Percentiles rank a stretch among this genome's conserved stretches.
Evolutionary conservation across 2,113 vertebrate genomes (phyloP).

Genomic region (Scopus umbretta): DNA sequence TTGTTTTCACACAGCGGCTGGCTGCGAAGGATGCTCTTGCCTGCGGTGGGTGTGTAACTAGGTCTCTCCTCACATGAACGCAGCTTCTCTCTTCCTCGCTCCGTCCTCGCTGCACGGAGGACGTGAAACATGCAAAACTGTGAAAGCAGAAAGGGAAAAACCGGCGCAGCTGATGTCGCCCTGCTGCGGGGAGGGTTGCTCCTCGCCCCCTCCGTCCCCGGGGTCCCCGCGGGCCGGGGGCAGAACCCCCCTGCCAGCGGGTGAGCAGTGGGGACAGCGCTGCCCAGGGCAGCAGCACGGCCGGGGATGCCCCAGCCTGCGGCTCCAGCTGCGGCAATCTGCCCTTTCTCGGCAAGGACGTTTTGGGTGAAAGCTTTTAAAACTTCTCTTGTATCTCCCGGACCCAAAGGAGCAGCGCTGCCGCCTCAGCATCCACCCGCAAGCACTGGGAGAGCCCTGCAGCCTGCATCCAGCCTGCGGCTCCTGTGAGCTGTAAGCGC

Average conservation of each 20-base stretch:
- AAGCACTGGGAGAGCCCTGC: not conserved
- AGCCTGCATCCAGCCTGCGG: not conserved
- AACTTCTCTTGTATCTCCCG: not conserved
- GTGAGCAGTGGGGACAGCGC: not conserved
- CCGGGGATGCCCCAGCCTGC: not conserved
- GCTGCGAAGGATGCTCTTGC: not conserved
- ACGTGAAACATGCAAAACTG: not conserved
- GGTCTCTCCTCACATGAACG: not conserved
- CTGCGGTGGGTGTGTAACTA: not conserved
- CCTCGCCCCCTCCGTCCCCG: not conserved
- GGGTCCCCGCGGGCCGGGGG: fast-evolving
- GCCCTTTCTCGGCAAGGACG: too few species aligned
- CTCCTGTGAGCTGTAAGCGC: fast-evolving
- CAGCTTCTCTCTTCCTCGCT: not conserved
- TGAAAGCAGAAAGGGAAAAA: slow-evolving; percentile 18
- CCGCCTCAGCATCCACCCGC: not conserved
- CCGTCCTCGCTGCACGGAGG: not conserved
- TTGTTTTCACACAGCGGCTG: not conserved
- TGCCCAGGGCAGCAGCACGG: not conserved
- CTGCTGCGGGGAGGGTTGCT: not conserved
- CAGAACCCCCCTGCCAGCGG: not conserved
- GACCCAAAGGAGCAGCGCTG: not conserved
- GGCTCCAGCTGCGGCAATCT: not conserved
- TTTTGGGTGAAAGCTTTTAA: not conserved
- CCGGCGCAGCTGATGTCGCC: not conserved